Percentiles rank a stretch among this genome's conserved stretches.
Conservation (phyloP, 2,113 vertebrate species). For the Oryzias melastigma region DNA sequence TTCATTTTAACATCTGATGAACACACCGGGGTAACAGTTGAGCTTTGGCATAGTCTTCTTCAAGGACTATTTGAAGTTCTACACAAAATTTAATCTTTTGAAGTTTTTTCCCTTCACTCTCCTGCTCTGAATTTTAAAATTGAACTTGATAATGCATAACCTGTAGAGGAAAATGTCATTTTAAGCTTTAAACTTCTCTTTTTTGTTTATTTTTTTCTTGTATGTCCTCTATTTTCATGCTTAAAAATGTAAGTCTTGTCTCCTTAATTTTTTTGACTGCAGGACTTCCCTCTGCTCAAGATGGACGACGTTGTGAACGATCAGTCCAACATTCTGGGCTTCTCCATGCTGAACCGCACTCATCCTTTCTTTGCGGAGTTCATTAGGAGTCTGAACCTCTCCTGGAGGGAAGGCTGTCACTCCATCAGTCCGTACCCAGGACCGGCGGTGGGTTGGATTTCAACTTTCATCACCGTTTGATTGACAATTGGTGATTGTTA, state of each 20-base stretch:
- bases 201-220: background rate
- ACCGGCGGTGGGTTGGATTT: slow-evolving; percentile 55
- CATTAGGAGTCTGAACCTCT: slow-evolving; percentile 87
- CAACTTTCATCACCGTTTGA: too few relatives aligned
- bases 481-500: too few relatives aligned
- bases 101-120: slow-evolving; percentile 10
- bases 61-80: slow-evolving; percentile 45
- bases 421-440: slow-evolving; percentile 69
- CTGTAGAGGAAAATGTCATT: slow-evolving; percentile 9
- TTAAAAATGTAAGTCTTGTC: background rate
- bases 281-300: slow-evolving; percentile 88
- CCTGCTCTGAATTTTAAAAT: slow-evolving; percentile 23
- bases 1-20: too few relatives aligned
- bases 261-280: background rate
- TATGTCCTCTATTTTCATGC: background rate
- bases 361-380: slow-evolving; percentile 91
- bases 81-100: slow-evolving; percentile 37
- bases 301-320: slow-evolving; percentile 83
- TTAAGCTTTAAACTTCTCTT: background rate
- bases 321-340: slow-evolving; percentile 86
- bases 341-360: slow-evolving; percentile 88
- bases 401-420: slow-evolving; percentile 88
- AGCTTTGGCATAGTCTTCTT: slow-evolving; percentile 27
- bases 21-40: background rate
- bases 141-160: slow-evolving; percentile 1